phyloP scores from a whole-genome alignment of 2,113 vertebrate genomes.

The Thamnaconus septentrionalis region DNA sequence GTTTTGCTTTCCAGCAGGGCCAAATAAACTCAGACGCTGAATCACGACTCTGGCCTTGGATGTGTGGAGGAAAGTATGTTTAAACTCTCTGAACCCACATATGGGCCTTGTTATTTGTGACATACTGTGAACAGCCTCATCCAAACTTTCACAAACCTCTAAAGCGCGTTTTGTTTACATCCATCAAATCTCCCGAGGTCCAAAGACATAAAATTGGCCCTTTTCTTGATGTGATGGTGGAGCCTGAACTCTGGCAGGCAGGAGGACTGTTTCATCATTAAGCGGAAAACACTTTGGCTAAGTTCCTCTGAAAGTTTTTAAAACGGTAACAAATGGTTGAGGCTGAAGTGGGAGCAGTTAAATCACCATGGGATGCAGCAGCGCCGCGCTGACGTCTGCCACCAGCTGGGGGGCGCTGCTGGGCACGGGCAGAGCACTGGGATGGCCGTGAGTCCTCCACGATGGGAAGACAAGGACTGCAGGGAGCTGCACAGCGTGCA shows the following conservation, averaged over 20 bases:
- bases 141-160: neutral
- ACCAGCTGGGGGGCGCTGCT: slow-evolving; percentile 65
- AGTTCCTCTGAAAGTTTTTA: too few relatives aligned
- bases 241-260: too few relatives aligned
- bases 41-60: neutral
- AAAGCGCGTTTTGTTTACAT: neutral
- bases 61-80: neutral
- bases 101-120: slow-evolving; percentile 19
- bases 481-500: slow-evolving; percentile 75
- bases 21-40: neutral
- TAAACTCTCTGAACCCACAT: slow-evolving; percentile 21
- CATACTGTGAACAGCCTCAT: neutral
- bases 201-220: too few relatives aligned
- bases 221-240: too few relatives aligned
- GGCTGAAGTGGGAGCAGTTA: too few relatives aligned
- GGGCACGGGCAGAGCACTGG: slow-evolving; percentile 59
- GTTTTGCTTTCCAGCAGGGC: too few relatives aligned
- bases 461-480: slow-evolving; percentile 79
- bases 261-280: too few relatives aligned
- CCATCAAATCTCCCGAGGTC: neutral
- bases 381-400: slow-evolving; percentile 63
- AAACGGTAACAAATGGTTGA: too few relatives aligned
- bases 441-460: slow-evolving; percentile 45
- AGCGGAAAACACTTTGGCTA: too few relatives aligned
- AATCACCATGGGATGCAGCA: slow-evolving; percentile 84